Base-by-base conservation (phyloP, 1,140 invertebrate species). In the Drosophila lacteicornis region DNA sequence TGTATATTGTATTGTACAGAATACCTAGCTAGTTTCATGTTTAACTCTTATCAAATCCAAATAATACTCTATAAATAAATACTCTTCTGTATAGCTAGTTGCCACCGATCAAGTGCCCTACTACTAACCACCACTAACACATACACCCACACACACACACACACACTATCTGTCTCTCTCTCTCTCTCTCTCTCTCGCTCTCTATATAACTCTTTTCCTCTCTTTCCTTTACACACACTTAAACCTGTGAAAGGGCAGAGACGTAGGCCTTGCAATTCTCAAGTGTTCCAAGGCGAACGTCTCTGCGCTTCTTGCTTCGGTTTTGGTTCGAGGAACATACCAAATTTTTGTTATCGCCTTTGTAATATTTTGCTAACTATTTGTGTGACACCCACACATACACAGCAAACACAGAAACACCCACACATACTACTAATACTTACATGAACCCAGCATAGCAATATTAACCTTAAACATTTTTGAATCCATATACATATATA, bases 331-430 rank as follows among this genome's bases (percentile, higher is more conserved):
- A 61, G 61, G 61, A 66, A 73, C 45, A 42, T 25, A 11, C 50
- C 68, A 50, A 46, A 46, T 66, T 80, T 82, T 57, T 61, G 50
- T 71, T 63, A 75, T 75, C 76, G 77, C 63, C 82, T 88, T 88
- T 88, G 77, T 81, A 90, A 88, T 88, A 88, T 84, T 88, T 88
- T 90, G 84, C 84, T 62, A 90, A 79, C 80, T 65, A 67, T 88
- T 84, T 84, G 61, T 84, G 62, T 75, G 55, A 87, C 56, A 69
- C 51, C 38, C 58, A 79, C 51, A 61, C 40, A 42, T 22, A 79
- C 63, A 46, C 11, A 49, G 19, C 51, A 63, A 38, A 45, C 38
- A 25, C 50, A 43, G 9, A 2, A 12, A 36, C 12, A 50, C 33
- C n/a, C n/a, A 43, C 38, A 65, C 38, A 57, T 19, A 63, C 40